phyloP scores from a whole-genome alignment of 2,797 vertebrate species.

The Ctenochaetus hawaiiensis region DNA sequence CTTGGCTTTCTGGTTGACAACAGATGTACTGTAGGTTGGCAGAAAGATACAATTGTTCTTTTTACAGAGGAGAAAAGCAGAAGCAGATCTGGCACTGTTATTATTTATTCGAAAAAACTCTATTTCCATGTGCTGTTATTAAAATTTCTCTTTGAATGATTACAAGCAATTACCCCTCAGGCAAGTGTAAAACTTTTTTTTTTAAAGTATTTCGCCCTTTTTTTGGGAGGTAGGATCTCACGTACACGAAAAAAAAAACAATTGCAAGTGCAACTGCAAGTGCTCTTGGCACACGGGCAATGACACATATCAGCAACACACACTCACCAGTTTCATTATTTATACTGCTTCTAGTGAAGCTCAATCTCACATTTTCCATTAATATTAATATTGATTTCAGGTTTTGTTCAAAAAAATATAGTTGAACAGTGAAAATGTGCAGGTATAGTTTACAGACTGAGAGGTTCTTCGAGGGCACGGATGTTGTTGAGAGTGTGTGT shows the following conservation, averaged over 20 bases:
- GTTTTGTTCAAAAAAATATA: conserved; percentile 47
- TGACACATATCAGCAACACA: conserved; percentile 34
- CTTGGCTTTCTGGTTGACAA: neutral
- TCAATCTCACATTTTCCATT: conserved; percentile 45
- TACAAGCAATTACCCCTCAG: neutral
- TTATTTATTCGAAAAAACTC: conserved; percentile 15
- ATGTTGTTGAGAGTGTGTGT: conserved; percentile 27
- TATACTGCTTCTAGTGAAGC: conserved; percentile 35
- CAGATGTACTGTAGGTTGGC: neutral
- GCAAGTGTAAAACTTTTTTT: conserved; percentile 1
- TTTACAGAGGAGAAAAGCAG: conserved; percentile 7
- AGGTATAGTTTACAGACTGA: conserved; percentile 25
- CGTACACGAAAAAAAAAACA: neutral
- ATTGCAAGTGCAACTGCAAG: neutral
- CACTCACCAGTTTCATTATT: conserved; percentile 59
- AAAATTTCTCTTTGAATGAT: neutral
- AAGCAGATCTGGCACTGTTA: conserved; percentile 1
- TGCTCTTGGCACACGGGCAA: conserved; percentile 6
- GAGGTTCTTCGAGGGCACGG: conserved; percentile 32
- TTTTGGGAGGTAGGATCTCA: neutral
- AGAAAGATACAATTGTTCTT: neutral
- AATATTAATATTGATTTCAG: conserved; percentile 61
- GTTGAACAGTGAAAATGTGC: conserved; percentile 17
- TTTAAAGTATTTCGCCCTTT: neutral
- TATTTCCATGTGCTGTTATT: neutral